Evolutionary conservation across 2,888 invertebrate species (phyloP), one percentile per base, ranked within the genome.

Genomic region (Melanostoma mellinum): DNA sequence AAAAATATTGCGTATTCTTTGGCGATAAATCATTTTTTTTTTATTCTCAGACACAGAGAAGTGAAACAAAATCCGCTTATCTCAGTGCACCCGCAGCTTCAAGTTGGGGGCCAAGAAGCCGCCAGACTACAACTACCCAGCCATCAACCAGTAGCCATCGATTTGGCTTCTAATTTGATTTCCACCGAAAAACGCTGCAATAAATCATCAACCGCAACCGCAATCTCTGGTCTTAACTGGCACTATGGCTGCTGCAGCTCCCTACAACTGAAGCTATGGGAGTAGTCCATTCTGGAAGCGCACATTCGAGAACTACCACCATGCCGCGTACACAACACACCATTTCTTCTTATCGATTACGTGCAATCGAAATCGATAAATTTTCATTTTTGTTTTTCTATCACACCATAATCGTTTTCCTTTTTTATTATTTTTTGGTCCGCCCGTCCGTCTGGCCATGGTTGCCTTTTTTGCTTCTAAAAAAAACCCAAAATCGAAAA

Each of bases 311-410:
- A 30, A 35, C 38, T 46, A 68, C 46, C 65, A 65, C 61, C 38
- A 58, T 52, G 52, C 63, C 20, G 35, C 60, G 68, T 56, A 56
- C 63, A 58, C 68, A 56, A 55, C 48, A 52, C 73, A 73, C 84
- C 50, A 74, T 53, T 53, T 40, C 79, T 46, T 68, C 84, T 84
- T 84, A 84, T 84, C 84, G 84, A 79, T 84, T 84, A 84, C 79
- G 74, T 84, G 79, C 84, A 84, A 84, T 84, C 84, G 84, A 84
- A 84, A 84, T 84, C 84, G 79, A 84, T 84, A 84, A 84, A 84
- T 84, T 84, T 55, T 75, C 79, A 60, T 60, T 79, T 82, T 78
- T 67, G 65, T 80, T 56, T 81, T 76, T 81, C 68, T 56, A 75
- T 72, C 74, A 74, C 73, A 44, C 53, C n/a, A 76, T 76, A 81